These are phyloP conservation scores for Recurvirostra avosetta DNA, from an alignment of 2,113 vertebrate genomes.

Conservation along the genomic window DNA sequence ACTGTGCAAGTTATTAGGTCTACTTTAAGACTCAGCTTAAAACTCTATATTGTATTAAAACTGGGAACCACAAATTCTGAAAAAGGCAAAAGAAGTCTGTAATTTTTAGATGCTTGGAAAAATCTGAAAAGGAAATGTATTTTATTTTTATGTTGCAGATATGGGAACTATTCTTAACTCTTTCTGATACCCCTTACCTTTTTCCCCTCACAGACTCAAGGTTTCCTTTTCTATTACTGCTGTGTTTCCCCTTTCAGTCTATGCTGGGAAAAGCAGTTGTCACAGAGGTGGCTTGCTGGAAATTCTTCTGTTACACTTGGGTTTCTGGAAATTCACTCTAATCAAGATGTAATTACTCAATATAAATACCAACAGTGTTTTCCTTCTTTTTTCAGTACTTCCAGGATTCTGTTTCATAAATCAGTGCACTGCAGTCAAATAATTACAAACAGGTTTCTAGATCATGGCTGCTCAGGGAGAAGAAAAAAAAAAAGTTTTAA, in stretches of 20 bases:
- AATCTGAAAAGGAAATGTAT: neutral
- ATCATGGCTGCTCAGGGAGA: too few species aligned
- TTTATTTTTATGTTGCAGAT: neutral
- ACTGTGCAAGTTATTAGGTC: neutral
- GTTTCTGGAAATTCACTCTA: neutral
- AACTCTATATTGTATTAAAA: neutral
- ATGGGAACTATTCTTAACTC: neutral
- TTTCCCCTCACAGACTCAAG: neutral
- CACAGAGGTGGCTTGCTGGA: neutral
- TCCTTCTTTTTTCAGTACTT: neutral
- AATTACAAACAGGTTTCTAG: neutral
- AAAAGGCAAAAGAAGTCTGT: neutral
- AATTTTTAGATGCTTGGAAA: neutral
- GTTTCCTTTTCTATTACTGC: neutral
- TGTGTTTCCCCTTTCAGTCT: neutral
- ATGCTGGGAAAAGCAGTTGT: neutral
- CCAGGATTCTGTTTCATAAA: neutral
- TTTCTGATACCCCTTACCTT: neutral
- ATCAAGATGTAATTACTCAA: neutral
- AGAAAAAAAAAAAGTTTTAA: neutral
- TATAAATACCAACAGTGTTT: neutral
- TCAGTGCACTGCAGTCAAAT: neutral
- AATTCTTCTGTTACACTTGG: neutral
- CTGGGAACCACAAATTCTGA: neutral
- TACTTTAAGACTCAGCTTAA: neutral